phyloP scores from a whole-genome alignment of 2,797 vertebrate species.

The Clarias platycephalus region DNA sequence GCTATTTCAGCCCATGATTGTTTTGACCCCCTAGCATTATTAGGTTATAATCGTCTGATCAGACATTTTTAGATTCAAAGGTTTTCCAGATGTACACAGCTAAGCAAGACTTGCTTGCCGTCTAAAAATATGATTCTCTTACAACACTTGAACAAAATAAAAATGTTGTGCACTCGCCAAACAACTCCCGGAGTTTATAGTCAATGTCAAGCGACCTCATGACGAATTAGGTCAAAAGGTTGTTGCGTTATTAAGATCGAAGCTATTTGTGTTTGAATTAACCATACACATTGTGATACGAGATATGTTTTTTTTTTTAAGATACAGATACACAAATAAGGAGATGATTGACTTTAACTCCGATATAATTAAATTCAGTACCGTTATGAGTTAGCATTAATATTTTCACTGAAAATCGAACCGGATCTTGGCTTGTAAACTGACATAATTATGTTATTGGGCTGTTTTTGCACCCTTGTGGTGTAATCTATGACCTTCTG shows the following conservation, averaged over 20 bases:
- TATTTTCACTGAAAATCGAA: too few relatives aligned
- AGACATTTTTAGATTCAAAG: neutral
- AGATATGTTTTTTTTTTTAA: too few relatives aligned
- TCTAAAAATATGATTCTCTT: neutral
- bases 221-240: too few relatives aligned
- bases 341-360: neutral
- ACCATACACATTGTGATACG: neutral
- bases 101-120: neutral
- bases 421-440: neutral
- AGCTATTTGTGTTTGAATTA: neutral
- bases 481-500: neutral
- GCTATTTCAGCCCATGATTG: neutral
- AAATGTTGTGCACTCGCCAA: neutral
- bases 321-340: neutral
- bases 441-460: neutral
- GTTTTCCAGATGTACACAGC: neutral
- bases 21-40: neutral
- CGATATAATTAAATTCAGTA: neutral
- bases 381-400: neutral
- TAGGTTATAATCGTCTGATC: neutral
- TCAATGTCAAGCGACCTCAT: neutral
- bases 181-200: too few relatives aligned
- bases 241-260: too few relatives aligned
- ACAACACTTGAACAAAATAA: neutral
- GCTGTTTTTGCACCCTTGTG: neutral